Base-by-base conservation (phyloP, 2,888 invertebrate species). In the Pristionchus fissidentatus region DNA sequence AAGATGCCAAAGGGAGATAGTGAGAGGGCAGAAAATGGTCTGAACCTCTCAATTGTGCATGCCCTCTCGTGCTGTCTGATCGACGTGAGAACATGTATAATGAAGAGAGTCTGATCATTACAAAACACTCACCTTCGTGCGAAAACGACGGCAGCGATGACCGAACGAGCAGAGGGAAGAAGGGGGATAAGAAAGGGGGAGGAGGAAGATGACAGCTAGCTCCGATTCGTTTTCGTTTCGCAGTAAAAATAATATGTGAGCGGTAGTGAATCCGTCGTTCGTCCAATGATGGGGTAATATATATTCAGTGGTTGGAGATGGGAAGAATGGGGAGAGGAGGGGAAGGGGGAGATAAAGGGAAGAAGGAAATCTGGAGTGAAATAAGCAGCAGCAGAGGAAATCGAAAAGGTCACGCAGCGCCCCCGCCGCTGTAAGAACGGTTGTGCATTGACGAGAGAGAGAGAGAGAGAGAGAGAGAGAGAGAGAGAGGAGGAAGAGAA, bases 231-330 rank as follows among this genome's bases (percentile, higher is more conserved):
- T 38, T 1, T 22, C 38, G 5, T 41, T 43, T 38, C 70, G 70
- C 70, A 70, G 70, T 70, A 26, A 70, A 70, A 70, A 70, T 70
- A 70, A 70, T 70, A 70, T 41, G 70, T 41, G n/a, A n/a, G n/a
- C n/a, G n/a, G 43, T 26, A 22, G 41, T 70, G n/a, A 70, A 41
- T 38, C 60, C 60, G 3, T 60, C 66, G 41, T 26, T 22, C 26
- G 41, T 26, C 3, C 66, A n/a, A n/a, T n/a, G 70, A 26, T 26
- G 22, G 70, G 38, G 41, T 22, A 41, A 22, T 22, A 43, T 26
- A 38, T 66, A 35, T 38, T 66, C n/a, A 38, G 66, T 35, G n/a
- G 13, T 8, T 26, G 57, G 29, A 60, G 38, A 70, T 70, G 70
- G n/a, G 41, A 43, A 66, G 43, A 26, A 41, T n/a, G 55, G 55